Evolutionary conservation across 2,888 invertebrate genomes (phyloP).

Genomic region (Lacanobia wlatinum): DNA sequence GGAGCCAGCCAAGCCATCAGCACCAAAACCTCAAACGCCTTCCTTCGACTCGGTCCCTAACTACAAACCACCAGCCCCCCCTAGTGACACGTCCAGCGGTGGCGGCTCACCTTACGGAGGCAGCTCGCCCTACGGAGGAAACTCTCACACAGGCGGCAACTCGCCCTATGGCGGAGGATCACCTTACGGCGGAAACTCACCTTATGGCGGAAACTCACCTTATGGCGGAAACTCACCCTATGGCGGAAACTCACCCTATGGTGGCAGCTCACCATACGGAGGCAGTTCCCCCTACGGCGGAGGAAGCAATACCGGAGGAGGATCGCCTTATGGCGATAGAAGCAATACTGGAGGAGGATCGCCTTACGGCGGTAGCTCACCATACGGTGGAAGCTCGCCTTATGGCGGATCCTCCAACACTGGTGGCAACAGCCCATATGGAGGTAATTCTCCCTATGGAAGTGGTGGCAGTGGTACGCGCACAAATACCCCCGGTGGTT

Average conservation of each 20-base stretch:
- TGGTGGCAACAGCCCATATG: constrained; percentile 59
- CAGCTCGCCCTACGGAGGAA: constrained; percentile 68
- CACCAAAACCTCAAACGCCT: constrained; percentile 79
- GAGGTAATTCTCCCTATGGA: constrained; percentile 64
- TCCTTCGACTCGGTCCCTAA: constrained; percentile 81
- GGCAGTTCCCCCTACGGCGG: constrained; percentile 66
- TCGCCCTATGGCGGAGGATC: constrained; percentile 53
- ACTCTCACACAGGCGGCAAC: constrained; percentile 55
- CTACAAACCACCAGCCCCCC: constrained; percentile 87
- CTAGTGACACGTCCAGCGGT: constrained; percentile 67
- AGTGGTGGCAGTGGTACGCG: constrained; percentile 62
- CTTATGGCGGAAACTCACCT: constrained; percentile 61
- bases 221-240: constrained; percentile 61
- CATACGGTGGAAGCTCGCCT: constrained; percentile 67
- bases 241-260: constrained; percentile 63
- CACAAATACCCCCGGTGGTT: constrained; percentile 65
- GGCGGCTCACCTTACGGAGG: constrained; percentile 63
- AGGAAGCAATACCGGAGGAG: constrained; percentile 56
- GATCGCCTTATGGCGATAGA: constrained; percentile 50
- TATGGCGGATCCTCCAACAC: constrained; percentile 30
- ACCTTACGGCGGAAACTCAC: constrained; percentile 69
- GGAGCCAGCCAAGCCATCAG: constrained; percentile 79
- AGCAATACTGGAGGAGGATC: constrained; percentile 67
- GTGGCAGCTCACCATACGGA: constrained; percentile 59
- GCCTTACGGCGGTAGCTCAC: constrained; percentile 55